phyloP scores from a whole-genome alignment of 2,888 invertebrate species.

The Drosophila putrida region DNA sequence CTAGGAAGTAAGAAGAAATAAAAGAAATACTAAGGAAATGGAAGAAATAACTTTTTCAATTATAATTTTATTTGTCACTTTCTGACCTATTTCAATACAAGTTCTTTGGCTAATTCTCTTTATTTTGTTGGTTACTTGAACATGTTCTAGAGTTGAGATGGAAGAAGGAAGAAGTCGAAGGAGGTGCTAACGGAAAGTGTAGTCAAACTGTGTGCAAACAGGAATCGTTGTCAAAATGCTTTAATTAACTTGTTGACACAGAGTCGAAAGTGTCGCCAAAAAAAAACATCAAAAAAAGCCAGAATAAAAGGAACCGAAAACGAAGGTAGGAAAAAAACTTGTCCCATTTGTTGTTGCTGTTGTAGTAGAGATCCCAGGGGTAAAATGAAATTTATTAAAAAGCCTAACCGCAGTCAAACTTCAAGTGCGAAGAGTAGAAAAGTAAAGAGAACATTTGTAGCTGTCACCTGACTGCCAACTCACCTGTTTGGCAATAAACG shows the following conservation, averaged over 20 bases:
- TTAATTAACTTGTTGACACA: constrained; percentile 81
- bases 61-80: constrained; percentile 5
- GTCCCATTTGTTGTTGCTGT: constrained; percentile 24
- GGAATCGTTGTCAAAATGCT: constrained; percentile 70
- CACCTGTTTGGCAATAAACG: constrained; percentile 59
- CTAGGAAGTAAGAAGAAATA: too few relatives aligned
- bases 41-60: neutral
- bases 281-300: constrained; percentile 20
- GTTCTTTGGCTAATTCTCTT: neutral
- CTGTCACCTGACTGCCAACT: constrained; percentile 47
- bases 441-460: constrained; percentile 24
- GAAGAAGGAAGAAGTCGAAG: constrained; percentile 6
- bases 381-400: constrained; percentile 67
- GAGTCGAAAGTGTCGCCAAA: constrained; percentile 36
- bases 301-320: constrained; percentile 6
- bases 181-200: constrained; percentile 18
- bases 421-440: neutral
- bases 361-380: constrained; percentile 49
- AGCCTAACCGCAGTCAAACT: constrained; percentile 19
- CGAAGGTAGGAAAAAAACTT: constrained; percentile 31
- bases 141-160: neutral
- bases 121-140: neutral
- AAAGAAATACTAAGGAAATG: neutral
- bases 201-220: constrained; percentile 21
- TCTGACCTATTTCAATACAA: neutral